These are phyloP conservation scores for Agonopterix heracliana DNA, from an alignment of 2,888 invertebrate species.

Conservation along the genomic window DNA sequence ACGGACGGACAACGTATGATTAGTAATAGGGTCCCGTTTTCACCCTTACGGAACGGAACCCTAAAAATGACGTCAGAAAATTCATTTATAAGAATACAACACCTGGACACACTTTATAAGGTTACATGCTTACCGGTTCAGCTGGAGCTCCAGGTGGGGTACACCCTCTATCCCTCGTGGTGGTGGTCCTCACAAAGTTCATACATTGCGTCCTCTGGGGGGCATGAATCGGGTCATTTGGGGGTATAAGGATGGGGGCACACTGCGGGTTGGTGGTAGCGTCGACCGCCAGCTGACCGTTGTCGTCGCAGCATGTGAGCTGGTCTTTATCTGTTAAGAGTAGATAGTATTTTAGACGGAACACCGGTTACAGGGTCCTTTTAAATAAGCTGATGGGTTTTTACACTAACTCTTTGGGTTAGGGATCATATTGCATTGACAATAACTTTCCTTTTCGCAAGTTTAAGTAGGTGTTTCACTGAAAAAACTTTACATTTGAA, in stretches of 20 bases:
- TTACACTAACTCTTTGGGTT: too few relatives aligned
- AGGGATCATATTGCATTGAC: too few relatives aligned
- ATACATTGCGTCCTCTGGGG: constrained; percentile 78
- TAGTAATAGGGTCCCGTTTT: too few relatives aligned
- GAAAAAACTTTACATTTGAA: too few relatives aligned
- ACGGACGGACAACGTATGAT: too few relatives aligned
- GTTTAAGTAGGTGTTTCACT: too few relatives aligned
- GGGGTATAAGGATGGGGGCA: constrained; percentile 55
- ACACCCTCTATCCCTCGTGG: constrained; percentile 81
- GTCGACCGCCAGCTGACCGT: constrained; percentile 44
- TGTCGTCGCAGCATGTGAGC: constrained; percentile 53
- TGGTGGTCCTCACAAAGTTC: constrained; percentile 83
- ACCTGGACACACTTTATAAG: too few relatives aligned
- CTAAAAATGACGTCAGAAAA: too few relatives aligned
- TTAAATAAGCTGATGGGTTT: too few relatives aligned
- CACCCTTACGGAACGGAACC: too few relatives aligned
- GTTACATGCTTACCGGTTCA: constrained; percentile 77
- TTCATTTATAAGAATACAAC: too few relatives aligned
- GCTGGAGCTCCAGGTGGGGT: constrained; percentile 78
- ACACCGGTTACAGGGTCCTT: not conserved
- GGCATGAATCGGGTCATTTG: constrained; percentile 59
- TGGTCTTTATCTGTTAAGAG: constrained; percentile 42
- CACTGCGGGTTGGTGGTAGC: constrained; percentile 47
- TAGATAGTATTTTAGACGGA: not conserved
- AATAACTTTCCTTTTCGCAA: too few relatives aligned